Evolutionary conservation across 2,888 invertebrate species (phyloP).

Genomic region (Acrobasis consociella): DNA sequence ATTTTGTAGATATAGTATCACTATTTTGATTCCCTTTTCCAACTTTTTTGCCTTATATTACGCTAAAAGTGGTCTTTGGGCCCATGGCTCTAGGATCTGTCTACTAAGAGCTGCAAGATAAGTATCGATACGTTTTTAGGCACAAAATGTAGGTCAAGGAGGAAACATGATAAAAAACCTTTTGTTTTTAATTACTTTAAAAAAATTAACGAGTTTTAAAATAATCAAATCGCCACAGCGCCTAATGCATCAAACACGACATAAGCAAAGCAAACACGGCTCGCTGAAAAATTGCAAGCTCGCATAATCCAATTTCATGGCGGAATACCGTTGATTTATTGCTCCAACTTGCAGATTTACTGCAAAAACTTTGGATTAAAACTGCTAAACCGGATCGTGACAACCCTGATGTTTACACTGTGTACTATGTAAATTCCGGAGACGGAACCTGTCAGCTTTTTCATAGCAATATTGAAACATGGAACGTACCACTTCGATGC

Average conservation of each 20-base stretch:
- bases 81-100: too few relatives aligned
- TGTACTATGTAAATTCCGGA: slow-evolving; percentile 59
- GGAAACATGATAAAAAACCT: neutral
- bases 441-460: slow-evolving; percentile 61
- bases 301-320: slow-evolving; percentile 20
- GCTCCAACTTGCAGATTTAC: slow-evolving; percentile 19
- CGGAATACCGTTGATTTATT: slow-evolving; percentile 19
- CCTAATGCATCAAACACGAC: slow-evolving; percentile 19
- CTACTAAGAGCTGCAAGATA: too few relatives aligned
- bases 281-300: slow-evolving; percentile 21
- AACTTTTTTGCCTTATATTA: too few relatives aligned
- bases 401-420: slow-evolving; percentile 55
- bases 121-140: neutral
- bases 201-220: neutral
- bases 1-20: too few relatives aligned
- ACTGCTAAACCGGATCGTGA: slow-evolving; percentile 35
- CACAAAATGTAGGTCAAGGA: neutral
- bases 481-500: slow-evolving; percentile 29
- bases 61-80: too few relatives aligned
- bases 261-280: slow-evolving; percentile 18
- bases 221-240: slow-evolving; percentile 6
- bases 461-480: slow-evolving; percentile 54
- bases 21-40: too few relatives aligned
- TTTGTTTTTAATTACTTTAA: neutral
- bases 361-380: slow-evolving; percentile 26